These are phyloP conservation scores for Tretioscincus oriximinensis DNA, from an alignment of 2,113 vertebrate genomes.

Conservation along the genomic window DNA sequence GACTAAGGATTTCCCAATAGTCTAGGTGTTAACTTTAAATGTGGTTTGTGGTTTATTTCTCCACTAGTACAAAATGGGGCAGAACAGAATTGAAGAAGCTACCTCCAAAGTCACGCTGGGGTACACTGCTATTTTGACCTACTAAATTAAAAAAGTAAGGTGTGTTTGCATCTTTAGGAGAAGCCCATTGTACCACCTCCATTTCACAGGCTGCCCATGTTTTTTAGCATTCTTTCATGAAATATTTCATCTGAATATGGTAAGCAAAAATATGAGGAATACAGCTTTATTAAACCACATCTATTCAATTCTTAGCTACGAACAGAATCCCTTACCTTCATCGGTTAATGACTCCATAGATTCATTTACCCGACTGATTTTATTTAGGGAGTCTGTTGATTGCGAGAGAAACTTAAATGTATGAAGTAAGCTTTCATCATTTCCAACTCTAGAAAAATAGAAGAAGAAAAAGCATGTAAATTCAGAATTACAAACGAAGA, in stretches of 20 bases:
- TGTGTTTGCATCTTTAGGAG: no score
- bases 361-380: conserved; percentile 90
- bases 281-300: background rate
- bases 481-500: background rate
- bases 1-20: background rate
- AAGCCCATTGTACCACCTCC: no score
- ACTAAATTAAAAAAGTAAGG: background rate
- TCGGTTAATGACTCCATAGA: conserved; percentile 93
- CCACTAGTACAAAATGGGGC: background rate
- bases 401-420: conserved; percentile 89
- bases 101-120: background rate
- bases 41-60: background rate
- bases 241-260: background rate
- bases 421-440: conserved; percentile 86
- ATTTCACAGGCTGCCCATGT: background rate
- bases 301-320: background rate
- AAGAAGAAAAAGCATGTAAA: background rate
- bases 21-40: background rate
- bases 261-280: background rate
- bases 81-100: background rate
- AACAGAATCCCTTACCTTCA: conserved; percentile 79
- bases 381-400: conserved; percentile 94
- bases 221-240: background rate
- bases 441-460: conserved; percentile 79
- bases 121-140: background rate